phyloP scores from a whole-genome alignment of 2,888 invertebrate species.

The Aquatica leii region DNA sequence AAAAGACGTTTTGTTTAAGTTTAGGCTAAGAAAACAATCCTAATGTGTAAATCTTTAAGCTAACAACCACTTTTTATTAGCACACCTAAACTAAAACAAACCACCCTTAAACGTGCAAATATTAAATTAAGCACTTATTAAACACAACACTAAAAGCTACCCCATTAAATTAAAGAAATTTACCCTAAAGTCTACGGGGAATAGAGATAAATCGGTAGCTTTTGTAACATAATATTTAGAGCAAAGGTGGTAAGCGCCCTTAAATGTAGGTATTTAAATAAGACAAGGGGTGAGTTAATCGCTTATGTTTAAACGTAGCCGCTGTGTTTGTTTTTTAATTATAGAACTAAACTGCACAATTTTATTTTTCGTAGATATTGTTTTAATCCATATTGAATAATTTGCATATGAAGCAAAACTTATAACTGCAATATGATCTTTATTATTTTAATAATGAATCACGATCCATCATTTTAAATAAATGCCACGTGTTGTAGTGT shows the following conservation, averaged over 20 bases:
- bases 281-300: slow-evolving; percentile 29
- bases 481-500: slow-evolving; percentile 53
- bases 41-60: slow-evolving; percentile 17
- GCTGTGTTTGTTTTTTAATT: slow-evolving; percentile 33
- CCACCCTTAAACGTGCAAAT: slow-evolving; percentile 34
- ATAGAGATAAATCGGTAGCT: slow-evolving; percentile 37
- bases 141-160: slow-evolving; percentile 29
- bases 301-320: slow-evolving; percentile 28
- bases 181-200: slow-evolving; percentile 17
- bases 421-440: slow-evolving; percentile 50
- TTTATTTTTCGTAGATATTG: background rate
- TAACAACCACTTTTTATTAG: slow-evolving; percentile 26
- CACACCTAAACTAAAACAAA: slow-evolving; percentile 34
- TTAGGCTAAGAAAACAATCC: slow-evolving; percentile 2
- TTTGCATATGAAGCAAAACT: slow-evolving; percentile 42
- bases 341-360: slow-evolving; percentile 6
- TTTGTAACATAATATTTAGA: slow-evolving; percentile 37
- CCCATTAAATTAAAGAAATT: slow-evolving; percentile 19
- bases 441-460: slow-evolving; percentile 54
- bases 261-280: slow-evolving; percentile 27
- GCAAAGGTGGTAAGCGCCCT: slow-evolving; percentile 34
- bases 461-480: slow-evolving; percentile 55
- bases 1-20: background rate
- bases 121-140: slow-evolving; percentile 30
- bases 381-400: slow-evolving; percentile 7